Conservation (phyloP, 2,888 invertebrate species). For the Schizaphis graminum region DNA sequence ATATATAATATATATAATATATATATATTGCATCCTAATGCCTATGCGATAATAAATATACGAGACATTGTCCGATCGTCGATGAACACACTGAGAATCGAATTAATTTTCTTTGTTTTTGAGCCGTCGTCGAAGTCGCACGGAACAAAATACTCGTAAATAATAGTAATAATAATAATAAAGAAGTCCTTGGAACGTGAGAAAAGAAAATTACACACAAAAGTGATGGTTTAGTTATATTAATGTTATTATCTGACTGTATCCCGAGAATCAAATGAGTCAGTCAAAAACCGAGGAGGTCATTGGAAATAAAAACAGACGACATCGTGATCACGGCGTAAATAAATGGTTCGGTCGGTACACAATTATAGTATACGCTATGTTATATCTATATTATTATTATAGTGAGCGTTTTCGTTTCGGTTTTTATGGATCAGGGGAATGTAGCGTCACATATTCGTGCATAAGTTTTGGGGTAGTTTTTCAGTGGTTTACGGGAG, state of each 20-base stretch:
- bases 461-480: not conserved
- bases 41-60: not conserved
- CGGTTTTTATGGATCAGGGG: not conserved
- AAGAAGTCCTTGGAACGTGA: not conserved
- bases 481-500: not conserved
- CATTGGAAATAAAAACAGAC: not conserved
- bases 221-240: not conserved
- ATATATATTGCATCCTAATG: not conserved
- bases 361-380: not conserved
- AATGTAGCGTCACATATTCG: not conserved
- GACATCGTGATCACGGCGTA: not conserved
- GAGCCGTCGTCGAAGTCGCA: not conserved
- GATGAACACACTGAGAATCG: not conserved
- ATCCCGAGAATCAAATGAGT: not conserved
- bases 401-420: not conserved
- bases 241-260: not conserved
- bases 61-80: constrained; percentile 9
- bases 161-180: not conserved
- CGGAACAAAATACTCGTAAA: not conserved
- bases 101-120: not conserved
- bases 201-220: not conserved
- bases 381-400: not conserved
- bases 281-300: constrained; percentile 3
- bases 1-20: not conserved
- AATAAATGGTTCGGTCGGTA: not conserved